phyloP scores from a whole-genome alignment of 1,140 invertebrate genomes.

The Drosophila azteca region DNA sequence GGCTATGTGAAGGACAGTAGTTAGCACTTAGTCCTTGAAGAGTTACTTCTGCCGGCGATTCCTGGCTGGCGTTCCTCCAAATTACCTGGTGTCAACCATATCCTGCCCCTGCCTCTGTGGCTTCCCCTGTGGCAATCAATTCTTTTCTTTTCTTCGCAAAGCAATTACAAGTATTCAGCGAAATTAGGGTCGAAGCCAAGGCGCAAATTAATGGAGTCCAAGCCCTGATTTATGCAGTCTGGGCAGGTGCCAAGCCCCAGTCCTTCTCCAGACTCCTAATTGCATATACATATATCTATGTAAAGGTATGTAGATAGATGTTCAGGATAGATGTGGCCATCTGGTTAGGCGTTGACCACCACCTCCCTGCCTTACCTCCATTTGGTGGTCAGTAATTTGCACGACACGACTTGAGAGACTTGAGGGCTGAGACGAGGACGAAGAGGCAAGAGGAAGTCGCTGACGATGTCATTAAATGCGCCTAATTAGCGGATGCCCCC shows the following conservation, averaged over 20 bases:
- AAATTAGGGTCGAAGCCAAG: constrained; percentile 40
- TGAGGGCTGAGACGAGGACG: no score
- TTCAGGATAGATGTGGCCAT: no score
- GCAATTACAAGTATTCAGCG: constrained; percentile 50
- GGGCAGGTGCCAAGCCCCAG: constrained; percentile 33
- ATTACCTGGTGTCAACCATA: background rate
- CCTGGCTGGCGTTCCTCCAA: background rate
- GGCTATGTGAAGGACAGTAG: background rate
- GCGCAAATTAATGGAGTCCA: constrained; percentile 53
- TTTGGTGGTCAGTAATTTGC: constrained; percentile 55
- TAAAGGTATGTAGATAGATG: constrained; percentile 12
- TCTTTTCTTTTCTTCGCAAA: background rate
- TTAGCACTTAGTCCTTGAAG: no score
- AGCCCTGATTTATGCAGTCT: constrained; percentile 55
- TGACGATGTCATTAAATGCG: constrained; percentile 54
- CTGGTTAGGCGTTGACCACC: no score
- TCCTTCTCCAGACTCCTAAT: constrained; percentile 26
- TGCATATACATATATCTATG: constrained; percentile 31
- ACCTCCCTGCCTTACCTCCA: constrained; percentile 6
- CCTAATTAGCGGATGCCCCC: constrained; percentile 53
- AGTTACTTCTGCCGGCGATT: no score
- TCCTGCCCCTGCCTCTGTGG: no score
- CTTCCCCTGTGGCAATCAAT: background rate
- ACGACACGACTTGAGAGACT: constrained; percentile 21
- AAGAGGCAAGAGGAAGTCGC: constrained; percentile 3